These are phyloP conservation scores for Danio aesculapii DNA, from an alignment of 2,797 vertebrate species.

Conservation along the genomic window DNA sequence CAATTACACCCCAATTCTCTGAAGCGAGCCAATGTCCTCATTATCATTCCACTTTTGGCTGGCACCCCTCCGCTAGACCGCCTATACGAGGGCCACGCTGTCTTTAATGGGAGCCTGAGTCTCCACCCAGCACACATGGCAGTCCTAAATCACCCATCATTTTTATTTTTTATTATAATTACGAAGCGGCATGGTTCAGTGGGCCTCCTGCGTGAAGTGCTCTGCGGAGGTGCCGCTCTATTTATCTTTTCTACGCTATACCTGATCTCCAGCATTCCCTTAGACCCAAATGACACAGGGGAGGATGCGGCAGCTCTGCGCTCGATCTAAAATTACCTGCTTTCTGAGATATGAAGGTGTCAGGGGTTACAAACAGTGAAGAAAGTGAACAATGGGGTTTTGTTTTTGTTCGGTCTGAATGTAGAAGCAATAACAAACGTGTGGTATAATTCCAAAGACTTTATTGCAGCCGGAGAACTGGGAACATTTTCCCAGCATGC, in stretches of 20 bases:
- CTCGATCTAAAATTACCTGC: conserved; percentile 35
- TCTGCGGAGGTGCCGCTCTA: conserved; percentile 48
- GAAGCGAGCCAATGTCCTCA: conserved; percentile 64
- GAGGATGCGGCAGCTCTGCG: conserved; percentile 17
- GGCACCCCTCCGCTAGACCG: conserved; percentile 49
- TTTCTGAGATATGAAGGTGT: conserved; percentile 19
- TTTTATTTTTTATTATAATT: conserved; percentile 60
- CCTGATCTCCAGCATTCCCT: conserved; percentile 44
- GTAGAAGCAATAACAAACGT: background rate
- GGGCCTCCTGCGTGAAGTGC: conserved; percentile 51
- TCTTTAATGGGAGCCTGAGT: conserved; percentile 41
- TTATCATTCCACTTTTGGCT: conserved; percentile 69
- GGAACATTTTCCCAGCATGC: background rate
- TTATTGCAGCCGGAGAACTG: background rate
- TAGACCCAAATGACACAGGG: conserved; percentile 22
- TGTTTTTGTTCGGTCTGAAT: conserved; percentile 6
- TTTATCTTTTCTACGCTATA: conserved; percentile 50
- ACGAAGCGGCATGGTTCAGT: conserved; percentile 55
- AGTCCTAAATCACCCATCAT: conserved; percentile 52
- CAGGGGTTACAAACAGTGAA: conserved; percentile 4
- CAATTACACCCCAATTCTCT: conserved; percentile 75
- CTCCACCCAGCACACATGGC: conserved; percentile 47
- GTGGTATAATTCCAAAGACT: background rate
- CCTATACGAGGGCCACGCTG: conserved; percentile 24
- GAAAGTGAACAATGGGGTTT: background rate